These are phyloP conservation scores for Pseudomyrmex pallidus DNA, from an alignment of 1,140 invertebrate genomes.

Conservation along the genomic window DNA sequence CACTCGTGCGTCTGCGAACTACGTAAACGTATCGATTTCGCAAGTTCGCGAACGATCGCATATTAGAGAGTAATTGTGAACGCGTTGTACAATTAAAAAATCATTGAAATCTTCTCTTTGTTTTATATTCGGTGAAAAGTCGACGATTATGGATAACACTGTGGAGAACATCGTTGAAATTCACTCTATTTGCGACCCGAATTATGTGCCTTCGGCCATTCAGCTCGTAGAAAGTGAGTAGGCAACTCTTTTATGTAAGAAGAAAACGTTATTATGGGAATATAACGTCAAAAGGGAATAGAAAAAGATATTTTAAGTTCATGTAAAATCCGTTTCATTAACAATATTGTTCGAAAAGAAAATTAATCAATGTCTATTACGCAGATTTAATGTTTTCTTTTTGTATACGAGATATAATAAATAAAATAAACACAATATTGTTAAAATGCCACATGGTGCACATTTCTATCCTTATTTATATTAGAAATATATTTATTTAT, in stretches of 20 bases:
- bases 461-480: too few relatives aligned
- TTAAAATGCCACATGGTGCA: too few relatives aligned
- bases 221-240: slow-evolving; percentile 81
- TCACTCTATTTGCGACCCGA: slow-evolving; percentile 72
- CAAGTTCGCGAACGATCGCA: neutral
- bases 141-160: neutral
- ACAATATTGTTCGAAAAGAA: too few relatives aligned
- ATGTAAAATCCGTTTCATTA: too few relatives aligned
- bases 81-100: too few relatives aligned
- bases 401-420: too few relatives aligned
- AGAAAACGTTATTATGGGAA: neutral
- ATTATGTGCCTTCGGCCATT: slow-evolving; percentile 75
- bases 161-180: slow-evolving; percentile 61
- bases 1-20: neutral
- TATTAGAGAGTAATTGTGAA: too few relatives aligned
- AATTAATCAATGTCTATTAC: too few relatives aligned
- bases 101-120: too few relatives aligned
- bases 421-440: too few relatives aligned
- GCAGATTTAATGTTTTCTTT: too few relatives aligned
- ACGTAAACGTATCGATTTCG: slow-evolving; percentile 14
- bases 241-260: neutral
- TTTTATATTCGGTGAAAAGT: neutral
- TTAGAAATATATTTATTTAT: too few relatives aligned
- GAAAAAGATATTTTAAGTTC: neutral
- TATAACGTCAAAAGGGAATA: neutral